Percentiles rank a stretch among this genome's conserved stretches.
Conservation (phyloP, 2,888 invertebrate species). For the Stenurella melanura region DNA sequence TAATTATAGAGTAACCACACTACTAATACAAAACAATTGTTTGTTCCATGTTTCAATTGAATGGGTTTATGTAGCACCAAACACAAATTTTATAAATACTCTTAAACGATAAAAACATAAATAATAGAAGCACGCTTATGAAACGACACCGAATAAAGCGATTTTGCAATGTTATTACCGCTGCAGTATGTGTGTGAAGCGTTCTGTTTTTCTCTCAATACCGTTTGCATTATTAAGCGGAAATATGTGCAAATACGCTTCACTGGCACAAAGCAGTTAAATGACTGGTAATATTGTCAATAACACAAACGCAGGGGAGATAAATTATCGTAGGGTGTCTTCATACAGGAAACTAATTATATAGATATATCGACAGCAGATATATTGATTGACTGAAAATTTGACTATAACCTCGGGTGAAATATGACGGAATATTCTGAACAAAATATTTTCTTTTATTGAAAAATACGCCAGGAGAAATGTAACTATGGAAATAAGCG, state of each 20-base stretch:
- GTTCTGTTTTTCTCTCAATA: constrained; percentile 10
- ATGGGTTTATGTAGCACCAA: too few species aligned
- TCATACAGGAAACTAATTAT: constrained; percentile 7
- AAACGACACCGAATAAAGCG: too few species aligned
- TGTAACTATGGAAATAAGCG: too few species aligned
- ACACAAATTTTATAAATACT: not conserved
- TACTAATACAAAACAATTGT: not conserved
- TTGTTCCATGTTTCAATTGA: not conserved
- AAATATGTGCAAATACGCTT: constrained; percentile 50
- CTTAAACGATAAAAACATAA: not conserved
- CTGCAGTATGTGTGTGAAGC: constrained; percentile 9
- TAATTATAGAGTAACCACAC: too few species aligned
- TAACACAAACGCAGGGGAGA: constrained; percentile 55
- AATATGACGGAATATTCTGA: too few species aligned
- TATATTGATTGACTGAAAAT: not conserved
- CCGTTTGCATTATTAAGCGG: constrained; percentile 35
- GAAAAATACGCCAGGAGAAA: too few species aligned
- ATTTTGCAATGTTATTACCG: constrained; percentile 1
- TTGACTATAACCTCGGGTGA: too few species aligned
- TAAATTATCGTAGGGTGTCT: constrained; percentile 47
- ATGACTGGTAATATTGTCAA: constrained; percentile 58
- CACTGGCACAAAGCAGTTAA: constrained; percentile 52
- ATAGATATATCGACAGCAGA: not conserved
- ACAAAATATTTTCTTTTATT: too few species aligned
- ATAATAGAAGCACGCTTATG: too few species aligned